Evolutionary conservation across 2,113 vertebrate species (phyloP).

Genomic region (Condylura cristata): DNA sequence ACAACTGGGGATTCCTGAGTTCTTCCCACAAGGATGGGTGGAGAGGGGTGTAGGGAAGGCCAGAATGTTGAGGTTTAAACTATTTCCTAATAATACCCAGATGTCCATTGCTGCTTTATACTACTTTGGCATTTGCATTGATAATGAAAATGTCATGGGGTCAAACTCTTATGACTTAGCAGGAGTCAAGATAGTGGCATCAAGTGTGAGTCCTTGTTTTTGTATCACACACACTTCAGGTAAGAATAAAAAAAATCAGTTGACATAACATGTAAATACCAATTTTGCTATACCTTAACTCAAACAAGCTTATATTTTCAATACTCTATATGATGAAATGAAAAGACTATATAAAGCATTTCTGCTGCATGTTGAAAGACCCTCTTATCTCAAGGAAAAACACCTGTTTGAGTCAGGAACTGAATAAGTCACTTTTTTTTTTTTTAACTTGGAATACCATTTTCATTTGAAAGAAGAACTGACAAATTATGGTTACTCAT

Average conservation of each 20-base stretch:
- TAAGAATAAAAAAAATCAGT: not conserved
- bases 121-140: not conserved
- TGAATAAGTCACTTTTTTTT: not conserved
- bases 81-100: not conserved
- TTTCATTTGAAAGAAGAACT: constrained; percentile 56
- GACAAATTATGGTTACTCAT: constrained; percentile 58
- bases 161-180: not conserved
- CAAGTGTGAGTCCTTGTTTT: not conserved
- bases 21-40: not conserved
- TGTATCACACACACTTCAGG: not conserved
- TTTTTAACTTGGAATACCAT: not conserved
- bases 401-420: not conserved
- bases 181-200: not conserved
- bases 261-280: not conserved
- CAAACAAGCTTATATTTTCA: not conserved
- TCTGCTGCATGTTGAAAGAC: not conserved
- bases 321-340: not conserved
- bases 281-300: not conserved
- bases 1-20: not conserved
- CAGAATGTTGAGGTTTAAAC: not conserved
- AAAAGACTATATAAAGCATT: not conserved
- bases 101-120: not conserved
- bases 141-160: not conserved
- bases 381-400: not conserved
- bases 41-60: not conserved